Evolutionary conservation across 2,797 vertebrate genomes (phyloP).

Genomic region (Scleropages formosus): DNA sequence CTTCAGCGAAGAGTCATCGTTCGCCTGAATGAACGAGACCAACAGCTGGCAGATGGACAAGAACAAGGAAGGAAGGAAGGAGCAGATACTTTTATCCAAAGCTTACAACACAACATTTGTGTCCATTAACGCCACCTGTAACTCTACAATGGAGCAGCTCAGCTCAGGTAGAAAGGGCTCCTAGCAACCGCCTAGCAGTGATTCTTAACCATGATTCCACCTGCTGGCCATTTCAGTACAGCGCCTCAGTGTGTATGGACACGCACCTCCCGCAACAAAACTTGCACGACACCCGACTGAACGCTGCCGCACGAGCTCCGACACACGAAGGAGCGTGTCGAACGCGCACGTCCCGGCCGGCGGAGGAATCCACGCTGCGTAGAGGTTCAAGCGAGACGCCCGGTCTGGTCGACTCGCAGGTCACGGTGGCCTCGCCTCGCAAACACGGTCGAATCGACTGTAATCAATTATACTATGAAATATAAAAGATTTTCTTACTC

Average conservation of each 20-base stretch:
- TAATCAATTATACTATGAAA: neutral
- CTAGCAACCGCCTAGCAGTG: constrained; percentile 15
- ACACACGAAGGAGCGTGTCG: neutral
- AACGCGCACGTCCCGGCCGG: constrained; percentile 13
- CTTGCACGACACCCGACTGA: too few species aligned
- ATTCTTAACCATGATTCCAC: neutral
- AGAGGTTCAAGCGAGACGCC: constrained; percentile 6
- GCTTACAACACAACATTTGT: neutral
- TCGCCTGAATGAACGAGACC: neutral
- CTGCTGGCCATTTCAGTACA: neutral
- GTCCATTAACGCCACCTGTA: constrained; percentile 7
- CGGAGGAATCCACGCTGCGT: neutral
- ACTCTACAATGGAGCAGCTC: constrained; percentile 1
- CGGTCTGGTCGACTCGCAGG: constrained; percentile 4
- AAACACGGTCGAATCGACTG: constrained; percentile 21
- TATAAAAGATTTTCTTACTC: neutral
- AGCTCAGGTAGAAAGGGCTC: neutral
- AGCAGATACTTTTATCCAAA: constrained; percentile 13
- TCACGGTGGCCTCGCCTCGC: neutral
- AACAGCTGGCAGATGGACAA: constrained; percentile 12
- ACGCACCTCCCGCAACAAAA: constrained; percentile 1
- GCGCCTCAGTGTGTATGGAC: neutral
- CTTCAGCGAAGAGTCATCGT: constrained; percentile 47
- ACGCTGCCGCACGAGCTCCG: neutral
- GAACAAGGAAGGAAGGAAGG: neutral